These are phyloP conservation scores for Anoplius nigerrimus DNA, from an alignment of 2,888 invertebrate species.

Conservation along the genomic window DNA sequence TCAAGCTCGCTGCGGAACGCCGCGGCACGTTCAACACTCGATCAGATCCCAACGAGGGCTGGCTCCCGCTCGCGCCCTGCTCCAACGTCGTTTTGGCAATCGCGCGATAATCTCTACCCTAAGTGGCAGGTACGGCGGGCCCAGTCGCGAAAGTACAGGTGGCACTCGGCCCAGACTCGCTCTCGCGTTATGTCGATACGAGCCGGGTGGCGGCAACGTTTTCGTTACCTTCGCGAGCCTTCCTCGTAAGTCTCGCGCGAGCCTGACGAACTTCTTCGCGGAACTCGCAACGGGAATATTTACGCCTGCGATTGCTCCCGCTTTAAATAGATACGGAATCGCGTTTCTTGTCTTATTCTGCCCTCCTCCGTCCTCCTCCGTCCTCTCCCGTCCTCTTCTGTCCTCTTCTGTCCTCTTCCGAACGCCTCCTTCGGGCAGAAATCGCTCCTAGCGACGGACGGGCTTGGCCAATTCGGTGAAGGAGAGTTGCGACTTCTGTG, in stretches of 20 bases:
- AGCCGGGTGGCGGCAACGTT: constrained; percentile 42
- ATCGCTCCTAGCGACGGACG: too few species aligned
- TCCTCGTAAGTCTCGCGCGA: not conserved
- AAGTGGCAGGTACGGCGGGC: constrained; percentile 49
- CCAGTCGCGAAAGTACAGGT: constrained; percentile 41
- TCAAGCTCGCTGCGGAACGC: constrained; percentile 6
- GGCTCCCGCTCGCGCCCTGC: constrained; percentile 28
- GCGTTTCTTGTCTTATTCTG: not conserved
- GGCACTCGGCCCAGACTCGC: constrained; percentile 43
- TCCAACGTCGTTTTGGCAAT: constrained; percentile 30
- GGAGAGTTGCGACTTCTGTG: too few species aligned
- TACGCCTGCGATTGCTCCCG: not conserved
- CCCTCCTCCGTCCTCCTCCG: too few species aligned
- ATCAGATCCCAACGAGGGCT: constrained; percentile 30
- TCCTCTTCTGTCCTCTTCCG: too few species aligned
- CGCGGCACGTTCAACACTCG: constrained; percentile 28
- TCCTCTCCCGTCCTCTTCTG: too few species aligned
- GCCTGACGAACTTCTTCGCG: too few species aligned
- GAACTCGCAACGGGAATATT: too few species aligned
- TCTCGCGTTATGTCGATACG: constrained; percentile 41
- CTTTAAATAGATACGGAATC: not conserved
- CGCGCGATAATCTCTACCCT: constrained; percentile 47
- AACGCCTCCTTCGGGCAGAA: too few species aligned
- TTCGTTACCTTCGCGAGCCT: constrained; percentile 12
- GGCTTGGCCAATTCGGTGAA: too few species aligned